Evolutionary conservation across 1,140 invertebrate genomes (phyloP).

Genomic region (Formica exsecta): DNA sequence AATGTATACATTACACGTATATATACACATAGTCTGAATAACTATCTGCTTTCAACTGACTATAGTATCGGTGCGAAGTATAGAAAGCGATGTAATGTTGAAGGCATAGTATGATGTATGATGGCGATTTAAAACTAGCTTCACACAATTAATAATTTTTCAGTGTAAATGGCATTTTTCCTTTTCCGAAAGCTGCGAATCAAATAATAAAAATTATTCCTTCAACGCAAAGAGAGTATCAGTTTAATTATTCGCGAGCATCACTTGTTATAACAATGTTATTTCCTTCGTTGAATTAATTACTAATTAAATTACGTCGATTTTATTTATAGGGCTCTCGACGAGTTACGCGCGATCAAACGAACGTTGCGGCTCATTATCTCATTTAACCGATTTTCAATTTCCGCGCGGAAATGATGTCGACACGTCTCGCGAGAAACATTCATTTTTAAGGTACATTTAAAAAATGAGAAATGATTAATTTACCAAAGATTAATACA

Average conservation of each 20-base stretch:
- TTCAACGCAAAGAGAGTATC: not conserved
- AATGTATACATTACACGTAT: slow-evolving; percentile 23
- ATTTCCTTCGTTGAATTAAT: slow-evolving; percentile 44
- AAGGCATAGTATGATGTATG: not conserved
- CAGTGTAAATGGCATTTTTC: no score
- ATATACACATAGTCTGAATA: not conserved
- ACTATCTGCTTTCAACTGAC: slow-evolving; percentile 11
- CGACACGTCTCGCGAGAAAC: not conserved
- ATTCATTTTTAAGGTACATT: not conserved
- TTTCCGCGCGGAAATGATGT: slow-evolving; percentile 1
- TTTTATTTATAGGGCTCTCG: not conserved
- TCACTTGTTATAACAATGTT: slow-evolving; percentile 44
- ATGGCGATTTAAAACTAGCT: not conserved
- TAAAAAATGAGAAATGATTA: not conserved
- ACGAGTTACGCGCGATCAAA: not conserved
- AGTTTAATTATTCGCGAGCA: slow-evolving; percentile 15
- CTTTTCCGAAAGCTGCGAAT: not conserved
- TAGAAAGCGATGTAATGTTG: not conserved
- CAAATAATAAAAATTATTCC: slow-evolving; percentile 27
- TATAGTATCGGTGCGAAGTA: not conserved
- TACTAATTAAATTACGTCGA: slow-evolving; percentile 44
- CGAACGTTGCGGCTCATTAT: slow-evolving; percentile 22
- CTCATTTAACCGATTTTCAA: slow-evolving; percentile 49
- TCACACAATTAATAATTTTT: not conserved
- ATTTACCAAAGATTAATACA: slow-evolving; percentile 21